Evolutionary conservation across 2,113 vertebrate species (phyloP).

Genomic region (Anoplopoma fimbria): DNA sequence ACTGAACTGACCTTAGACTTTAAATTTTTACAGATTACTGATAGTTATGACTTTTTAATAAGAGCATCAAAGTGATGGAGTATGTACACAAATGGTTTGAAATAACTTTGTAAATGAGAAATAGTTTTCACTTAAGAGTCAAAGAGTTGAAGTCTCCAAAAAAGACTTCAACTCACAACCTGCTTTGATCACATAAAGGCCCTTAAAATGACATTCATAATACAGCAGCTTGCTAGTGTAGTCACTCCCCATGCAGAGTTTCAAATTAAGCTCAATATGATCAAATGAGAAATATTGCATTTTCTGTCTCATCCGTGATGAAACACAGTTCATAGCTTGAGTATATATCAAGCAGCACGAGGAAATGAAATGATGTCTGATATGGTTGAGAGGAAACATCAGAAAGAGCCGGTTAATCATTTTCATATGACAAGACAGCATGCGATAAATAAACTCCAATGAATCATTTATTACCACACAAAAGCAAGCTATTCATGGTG

Average conservation of each 20-base stretch:
- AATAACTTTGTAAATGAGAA: neutral
- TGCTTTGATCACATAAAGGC: slow-evolving; percentile 17
- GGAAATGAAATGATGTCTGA: slow-evolving; percentile 76
- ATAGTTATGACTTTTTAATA: neutral
- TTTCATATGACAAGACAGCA: slow-evolving; percentile 71
- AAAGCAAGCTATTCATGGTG: slow-evolving; percentile 53
- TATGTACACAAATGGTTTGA: no score
- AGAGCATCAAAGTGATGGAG: neutral
- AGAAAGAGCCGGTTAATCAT: slow-evolving; percentile 71
- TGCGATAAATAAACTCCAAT: slow-evolving; percentile 67
- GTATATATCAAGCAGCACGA: slow-evolving; percentile 51
- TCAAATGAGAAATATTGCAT: slow-evolving; percentile 49
- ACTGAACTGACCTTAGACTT: slow-evolving; percentile 18
- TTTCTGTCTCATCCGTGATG: slow-evolving; percentile 53
- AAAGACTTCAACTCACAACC: slow-evolving; percentile 15
- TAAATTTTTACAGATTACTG: slow-evolving; percentile 13
- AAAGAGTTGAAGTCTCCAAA: slow-evolving; percentile 6
- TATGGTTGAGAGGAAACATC: slow-evolving; percentile 68
- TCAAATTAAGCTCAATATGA: slow-evolving; percentile 36
- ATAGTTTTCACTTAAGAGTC: neutral
- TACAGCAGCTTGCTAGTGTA: slow-evolving; percentile 7
- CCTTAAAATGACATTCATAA: slow-evolving; percentile 13
- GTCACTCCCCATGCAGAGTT: slow-evolving; percentile 16
- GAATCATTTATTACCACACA: slow-evolving; percentile 72
- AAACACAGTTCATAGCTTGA: slow-evolving; percentile 59